Percentiles rank a stretch among this genome's conserved stretches.
Conservation (phyloP, 2,888 invertebrate species). For the Parnassius orleans region DNA sequence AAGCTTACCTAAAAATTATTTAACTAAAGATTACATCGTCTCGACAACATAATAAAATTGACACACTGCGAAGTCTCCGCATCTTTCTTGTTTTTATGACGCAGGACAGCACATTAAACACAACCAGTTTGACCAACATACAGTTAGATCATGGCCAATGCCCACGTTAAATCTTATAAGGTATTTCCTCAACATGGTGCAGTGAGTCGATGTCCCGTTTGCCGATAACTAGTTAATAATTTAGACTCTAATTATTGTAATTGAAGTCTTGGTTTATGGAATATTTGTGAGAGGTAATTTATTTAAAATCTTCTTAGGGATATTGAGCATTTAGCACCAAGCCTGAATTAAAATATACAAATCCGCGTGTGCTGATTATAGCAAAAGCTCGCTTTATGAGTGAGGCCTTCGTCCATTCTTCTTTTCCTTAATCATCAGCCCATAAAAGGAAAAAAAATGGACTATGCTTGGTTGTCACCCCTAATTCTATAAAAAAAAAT, state of each 20-base stretch:
- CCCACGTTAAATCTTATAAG: slow-evolving; percentile 20
- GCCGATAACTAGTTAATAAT: slow-evolving; percentile 4
- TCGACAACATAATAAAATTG: slow-evolving; percentile 10
- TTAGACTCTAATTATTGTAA: not conserved
- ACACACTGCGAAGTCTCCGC: slow-evolving; percentile 24
- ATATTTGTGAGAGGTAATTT: no score
- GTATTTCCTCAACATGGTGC: slow-evolving; percentile 5
- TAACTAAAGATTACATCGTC: not conserved
- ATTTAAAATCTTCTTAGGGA: no score
- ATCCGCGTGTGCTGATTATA: no score
- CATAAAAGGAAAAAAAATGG: no score
- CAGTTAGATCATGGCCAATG: slow-evolving; percentile 41
- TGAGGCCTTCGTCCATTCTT: no score
- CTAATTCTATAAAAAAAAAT: no score
- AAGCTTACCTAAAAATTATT: no score
- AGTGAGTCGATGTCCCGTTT: slow-evolving; percentile 11
- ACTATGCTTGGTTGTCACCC: no score
- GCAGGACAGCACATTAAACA: slow-evolving; percentile 24
- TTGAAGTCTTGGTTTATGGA: not conserved
- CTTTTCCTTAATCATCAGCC: no score
- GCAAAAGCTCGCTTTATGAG: no score
- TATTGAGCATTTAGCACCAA: no score
- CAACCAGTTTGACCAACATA: slow-evolving; percentile 42
- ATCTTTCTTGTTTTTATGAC: slow-evolving; percentile 13
- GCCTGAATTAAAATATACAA: no score